These are phyloP conservation scores for Clarias macrocephalus DNA, from an alignment of 2,113 vertebrate genomes.

Conservation along the genomic window DNA sequence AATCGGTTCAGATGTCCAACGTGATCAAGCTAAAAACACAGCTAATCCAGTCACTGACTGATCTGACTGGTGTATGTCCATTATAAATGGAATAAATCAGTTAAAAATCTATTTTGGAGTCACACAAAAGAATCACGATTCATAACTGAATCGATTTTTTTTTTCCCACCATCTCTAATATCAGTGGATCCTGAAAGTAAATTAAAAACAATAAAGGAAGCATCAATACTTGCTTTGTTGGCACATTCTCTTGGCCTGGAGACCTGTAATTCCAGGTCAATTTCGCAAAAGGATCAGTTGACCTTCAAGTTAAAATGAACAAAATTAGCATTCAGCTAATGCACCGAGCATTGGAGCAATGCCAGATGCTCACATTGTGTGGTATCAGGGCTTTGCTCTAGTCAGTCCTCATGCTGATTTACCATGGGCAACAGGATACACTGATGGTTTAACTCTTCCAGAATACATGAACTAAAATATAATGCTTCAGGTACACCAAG, in stretches of 20 bases:
- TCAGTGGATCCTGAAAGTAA: background rate
- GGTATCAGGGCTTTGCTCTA: background rate
- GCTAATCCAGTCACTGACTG: too few relatives aligned
- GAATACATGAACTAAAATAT: background rate
- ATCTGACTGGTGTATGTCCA: too few relatives aligned
- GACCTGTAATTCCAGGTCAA: background rate
- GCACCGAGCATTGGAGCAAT: background rate
- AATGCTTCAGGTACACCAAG: background rate
- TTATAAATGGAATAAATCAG: too few relatives aligned
- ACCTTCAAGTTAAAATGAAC: constrained; percentile 8
- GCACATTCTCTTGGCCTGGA: too few relatives aligned
- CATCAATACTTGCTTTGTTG: background rate
- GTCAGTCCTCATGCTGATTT: constrained; percentile 4
- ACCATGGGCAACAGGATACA: background rate
- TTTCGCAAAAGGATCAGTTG: background rate
- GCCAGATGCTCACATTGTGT: background rate
- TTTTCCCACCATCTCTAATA: too few relatives aligned
- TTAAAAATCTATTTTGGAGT: too few relatives aligned
- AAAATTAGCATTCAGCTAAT: background rate
- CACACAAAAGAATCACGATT: too few relatives aligned
- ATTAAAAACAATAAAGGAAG: background rate
- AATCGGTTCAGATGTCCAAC: too few relatives aligned
- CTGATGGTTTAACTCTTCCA: background rate
- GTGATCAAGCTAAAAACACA: too few relatives aligned
- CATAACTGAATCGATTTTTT: too few relatives aligned